Conservation (phyloP, 2,113 vertebrate genomes). For the Forbesichthys agassizii region DNA sequence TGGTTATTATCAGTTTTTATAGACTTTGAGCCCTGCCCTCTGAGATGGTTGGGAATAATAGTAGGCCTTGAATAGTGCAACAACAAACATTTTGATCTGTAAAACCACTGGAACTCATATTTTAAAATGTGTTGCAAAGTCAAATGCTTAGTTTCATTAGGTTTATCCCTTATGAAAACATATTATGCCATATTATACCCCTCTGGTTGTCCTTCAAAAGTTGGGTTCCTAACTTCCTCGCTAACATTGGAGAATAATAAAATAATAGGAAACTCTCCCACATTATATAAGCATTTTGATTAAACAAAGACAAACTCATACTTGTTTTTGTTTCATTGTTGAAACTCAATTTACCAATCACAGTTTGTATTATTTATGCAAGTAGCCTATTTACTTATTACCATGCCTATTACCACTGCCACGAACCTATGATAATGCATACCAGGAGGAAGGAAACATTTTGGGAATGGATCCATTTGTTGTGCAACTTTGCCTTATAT, state of each 20-base stretch:
- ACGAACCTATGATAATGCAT: neutral
- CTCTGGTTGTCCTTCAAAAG: neutral
- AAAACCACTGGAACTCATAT: neutral
- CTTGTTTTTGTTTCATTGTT: slow-evolving; percentile 12
- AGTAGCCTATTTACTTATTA: slow-evolving; percentile 40
- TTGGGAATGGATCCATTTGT: neutral
- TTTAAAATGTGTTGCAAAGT: neutral
- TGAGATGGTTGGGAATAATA: neutral
- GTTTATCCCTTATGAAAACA: too few species aligned
- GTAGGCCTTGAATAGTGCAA: neutral
- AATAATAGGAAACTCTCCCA: slow-evolving; percentile 21
- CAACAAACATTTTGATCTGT: too few species aligned
- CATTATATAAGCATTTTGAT: slow-evolving; percentile 23
- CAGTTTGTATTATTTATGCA: slow-evolving; percentile 51
- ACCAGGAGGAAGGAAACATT: neutral
- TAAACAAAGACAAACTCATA: slow-evolving; percentile 5
- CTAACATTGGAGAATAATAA: neutral
- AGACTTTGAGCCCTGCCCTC: slow-evolving; percentile 57
- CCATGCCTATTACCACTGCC: neutral
- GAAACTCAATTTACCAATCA: slow-evolving; percentile 52
- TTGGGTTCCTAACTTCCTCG: neutral
- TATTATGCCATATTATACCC: neutral
- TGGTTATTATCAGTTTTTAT: slow-evolving; percentile 40
- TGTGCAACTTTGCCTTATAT: neutral
- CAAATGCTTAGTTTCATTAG: too few species aligned